These are phyloP conservation scores for Periphyllus acericola DNA, from an alignment of 2,888 invertebrate species.

Conservation along the genomic window DNA sequence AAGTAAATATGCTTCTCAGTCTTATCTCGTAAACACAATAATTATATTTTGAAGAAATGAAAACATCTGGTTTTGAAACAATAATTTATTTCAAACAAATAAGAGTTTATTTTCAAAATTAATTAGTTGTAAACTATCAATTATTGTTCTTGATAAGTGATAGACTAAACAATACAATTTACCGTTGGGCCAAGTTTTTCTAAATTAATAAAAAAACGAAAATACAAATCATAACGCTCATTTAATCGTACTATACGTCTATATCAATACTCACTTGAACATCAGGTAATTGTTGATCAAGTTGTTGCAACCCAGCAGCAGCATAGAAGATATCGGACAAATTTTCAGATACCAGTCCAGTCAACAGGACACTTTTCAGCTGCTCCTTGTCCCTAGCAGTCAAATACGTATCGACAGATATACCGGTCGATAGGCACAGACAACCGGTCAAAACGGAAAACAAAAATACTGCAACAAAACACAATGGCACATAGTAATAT, in stretches of 20 bases:
- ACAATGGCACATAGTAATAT: not conserved
- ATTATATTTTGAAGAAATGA: no score
- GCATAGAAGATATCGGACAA: slow-evolving; percentile 78
- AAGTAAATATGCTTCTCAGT: no score
- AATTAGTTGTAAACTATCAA: no score
- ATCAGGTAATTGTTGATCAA: slow-evolving; percentile 73
- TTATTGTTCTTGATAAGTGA: no score
- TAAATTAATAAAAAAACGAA: no score
- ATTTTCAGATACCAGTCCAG: slow-evolving; percentile 69
- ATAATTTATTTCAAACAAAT: no score
- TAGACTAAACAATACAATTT: no score
- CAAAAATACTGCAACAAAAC: slow-evolving; percentile 23
- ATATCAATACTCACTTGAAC: slow-evolving; percentile 69
- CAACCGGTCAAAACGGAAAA: slow-evolving; percentile 21
- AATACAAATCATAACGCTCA: no score
- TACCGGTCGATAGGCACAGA: slow-evolving; percentile 22
- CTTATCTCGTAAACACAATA: no score
- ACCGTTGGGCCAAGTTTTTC: no score
- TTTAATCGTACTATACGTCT: not conserved
- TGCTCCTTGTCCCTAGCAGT: slow-evolving; percentile 65
- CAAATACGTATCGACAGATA: slow-evolving; percentile 65
- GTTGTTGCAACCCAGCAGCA: slow-evolving; percentile 76
- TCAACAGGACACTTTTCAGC: slow-evolving; percentile 65
- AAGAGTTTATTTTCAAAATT: no score
- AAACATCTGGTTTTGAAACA: no score